Percentiles rank a stretch among this genome's conserved stretches.
Evolutionary conservation across 2,797 vertebrate genomes (phyloP).

Genomic region (Pseudochirops corinnae): DNA sequence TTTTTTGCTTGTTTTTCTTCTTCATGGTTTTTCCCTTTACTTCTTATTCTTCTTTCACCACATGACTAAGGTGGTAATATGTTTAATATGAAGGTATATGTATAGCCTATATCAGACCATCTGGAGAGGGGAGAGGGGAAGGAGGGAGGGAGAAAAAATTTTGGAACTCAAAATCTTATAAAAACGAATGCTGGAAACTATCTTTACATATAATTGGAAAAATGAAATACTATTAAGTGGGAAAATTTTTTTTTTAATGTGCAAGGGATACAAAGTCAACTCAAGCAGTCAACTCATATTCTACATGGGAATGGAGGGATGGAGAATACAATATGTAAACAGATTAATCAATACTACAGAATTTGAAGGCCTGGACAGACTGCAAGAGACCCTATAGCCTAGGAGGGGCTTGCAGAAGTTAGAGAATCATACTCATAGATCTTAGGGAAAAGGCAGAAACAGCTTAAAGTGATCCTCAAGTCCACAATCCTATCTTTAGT

Average conservation of each 20-base stretch:
- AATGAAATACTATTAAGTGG: too few relatives aligned
- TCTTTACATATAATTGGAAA: too few relatives aligned
- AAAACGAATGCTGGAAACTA: too few relatives aligned
- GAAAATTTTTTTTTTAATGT: not conserved
- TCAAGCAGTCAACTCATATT: not conserved
- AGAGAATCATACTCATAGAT: not conserved
- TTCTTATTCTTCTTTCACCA: too few relatives aligned
- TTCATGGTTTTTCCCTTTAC: too few relatives aligned
- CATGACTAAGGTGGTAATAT: too few relatives aligned
- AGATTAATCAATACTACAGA: constrained; percentile 6
- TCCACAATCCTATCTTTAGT: not conserved
- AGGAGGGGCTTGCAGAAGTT: not conserved
- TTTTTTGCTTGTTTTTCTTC: too few relatives aligned
- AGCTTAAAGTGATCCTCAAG: not conserved
- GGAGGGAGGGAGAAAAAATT: too few relatives aligned
- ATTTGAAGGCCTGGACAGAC: not conserved
- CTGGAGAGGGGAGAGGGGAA: too few relatives aligned
- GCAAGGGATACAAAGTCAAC: not conserved
- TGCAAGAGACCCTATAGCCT: constrained; percentile 42
- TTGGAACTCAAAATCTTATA: too few relatives aligned
- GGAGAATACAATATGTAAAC: constrained; percentile 6
- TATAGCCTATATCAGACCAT: too few relatives aligned
- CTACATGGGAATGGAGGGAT: not conserved
- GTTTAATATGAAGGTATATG: too few relatives aligned
- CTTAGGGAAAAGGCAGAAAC: not conserved